These are phyloP conservation scores for Bradypodion ventrale DNA, from an alignment of 2,797 vertebrate species.

Conservation along the genomic window DNA sequence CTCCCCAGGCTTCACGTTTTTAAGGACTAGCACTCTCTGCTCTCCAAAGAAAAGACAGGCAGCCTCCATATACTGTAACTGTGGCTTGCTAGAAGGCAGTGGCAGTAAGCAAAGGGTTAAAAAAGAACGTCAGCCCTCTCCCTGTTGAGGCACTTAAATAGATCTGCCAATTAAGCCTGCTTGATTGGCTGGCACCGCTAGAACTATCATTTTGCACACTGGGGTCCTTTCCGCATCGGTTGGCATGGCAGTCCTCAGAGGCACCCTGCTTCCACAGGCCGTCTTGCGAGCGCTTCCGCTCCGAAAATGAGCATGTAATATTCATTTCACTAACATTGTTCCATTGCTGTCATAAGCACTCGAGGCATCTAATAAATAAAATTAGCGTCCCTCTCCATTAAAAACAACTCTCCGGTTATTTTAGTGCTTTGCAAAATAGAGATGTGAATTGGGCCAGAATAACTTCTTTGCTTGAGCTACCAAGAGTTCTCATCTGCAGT, in stretches of 20 bases:
- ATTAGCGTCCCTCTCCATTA: slow-evolving; percentile 58
- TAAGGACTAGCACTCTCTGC: too few relatives aligned
- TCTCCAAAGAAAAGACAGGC: too few relatives aligned
- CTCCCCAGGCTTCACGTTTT: too few relatives aligned
- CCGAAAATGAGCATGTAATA: slow-evolving; percentile 47
- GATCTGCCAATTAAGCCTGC: slow-evolving; percentile 55
- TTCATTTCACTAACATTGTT: slow-evolving; percentile 60
- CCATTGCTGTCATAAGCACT: slow-evolving; percentile 59
- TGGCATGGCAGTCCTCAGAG: slow-evolving; percentile 38
- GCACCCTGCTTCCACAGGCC: slow-evolving; percentile 33
- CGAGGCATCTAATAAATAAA: slow-evolving; percentile 64
- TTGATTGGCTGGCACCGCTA: slow-evolving; percentile 55
- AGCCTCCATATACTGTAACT: neutral
- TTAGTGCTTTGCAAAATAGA: slow-evolving; percentile 58
- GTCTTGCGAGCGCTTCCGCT: slow-evolving; percentile 31
- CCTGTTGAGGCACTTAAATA: slow-evolving; percentile 27
- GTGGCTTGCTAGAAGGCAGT: slow-evolving; percentile 12
- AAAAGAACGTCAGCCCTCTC: slow-evolving; percentile 40
- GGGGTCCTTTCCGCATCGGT: slow-evolving; percentile 57
- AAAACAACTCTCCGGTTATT: slow-evolving; percentile 61
- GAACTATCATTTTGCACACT: slow-evolving; percentile 44
- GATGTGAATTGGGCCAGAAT: slow-evolving; percentile 40
- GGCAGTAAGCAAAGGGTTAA: slow-evolving; percentile 50
- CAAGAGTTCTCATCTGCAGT: slow-evolving; percentile 63
- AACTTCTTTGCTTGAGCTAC: slow-evolving; percentile 53